phyloP scores from a whole-genome alignment of 2,888 invertebrate species.

The Thecocarcelia acutangulata region DNA sequence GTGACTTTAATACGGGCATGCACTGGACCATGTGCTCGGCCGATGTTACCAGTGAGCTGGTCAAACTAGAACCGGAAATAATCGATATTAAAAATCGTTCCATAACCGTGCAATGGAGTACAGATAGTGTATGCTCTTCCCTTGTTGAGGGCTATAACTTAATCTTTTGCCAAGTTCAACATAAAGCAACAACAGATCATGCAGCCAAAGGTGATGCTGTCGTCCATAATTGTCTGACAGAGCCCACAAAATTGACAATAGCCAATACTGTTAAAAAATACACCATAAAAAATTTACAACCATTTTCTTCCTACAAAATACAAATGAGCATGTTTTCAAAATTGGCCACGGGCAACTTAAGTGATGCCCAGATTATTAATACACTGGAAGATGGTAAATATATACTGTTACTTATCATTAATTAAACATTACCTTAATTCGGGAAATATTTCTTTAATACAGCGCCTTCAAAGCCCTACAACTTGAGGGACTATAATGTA shows the following conservation, averaged over 20 bases:
- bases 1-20: constrained; percentile 89
- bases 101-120: constrained; percentile 87
- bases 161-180: constrained; percentile 87
- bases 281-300: constrained; percentile 85
- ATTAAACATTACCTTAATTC: neutral
- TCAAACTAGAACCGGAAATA: constrained; percentile 72
- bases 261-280: constrained; percentile 77
- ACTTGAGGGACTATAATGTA: constrained; percentile 82
- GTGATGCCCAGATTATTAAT: constrained; percentile 83
- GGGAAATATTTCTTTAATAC: constrained; percentile 55
- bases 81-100: constrained; percentile 72
- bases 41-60: constrained; percentile 70
- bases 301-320: constrained; percentile 88
- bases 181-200: constrained; percentile 76
- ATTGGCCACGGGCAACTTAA: constrained; percentile 83
- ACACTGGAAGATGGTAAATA: constrained; percentile 86
- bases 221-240: constrained; percentile 11
- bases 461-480: constrained; percentile 83
- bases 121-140: constrained; percentile 88
- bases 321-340: constrained; percentile 85
- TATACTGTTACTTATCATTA: neutral
- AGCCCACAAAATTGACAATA: constrained; percentile 72
- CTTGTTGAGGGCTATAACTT: constrained; percentile 87
- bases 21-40: constrained; percentile 88
- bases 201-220: neutral